Evolutionary conservation across 2,888 invertebrate species (phyloP), one percentile per base, ranked within the genome.

Genomic region (Phoenoteleia sp.): DNA sequence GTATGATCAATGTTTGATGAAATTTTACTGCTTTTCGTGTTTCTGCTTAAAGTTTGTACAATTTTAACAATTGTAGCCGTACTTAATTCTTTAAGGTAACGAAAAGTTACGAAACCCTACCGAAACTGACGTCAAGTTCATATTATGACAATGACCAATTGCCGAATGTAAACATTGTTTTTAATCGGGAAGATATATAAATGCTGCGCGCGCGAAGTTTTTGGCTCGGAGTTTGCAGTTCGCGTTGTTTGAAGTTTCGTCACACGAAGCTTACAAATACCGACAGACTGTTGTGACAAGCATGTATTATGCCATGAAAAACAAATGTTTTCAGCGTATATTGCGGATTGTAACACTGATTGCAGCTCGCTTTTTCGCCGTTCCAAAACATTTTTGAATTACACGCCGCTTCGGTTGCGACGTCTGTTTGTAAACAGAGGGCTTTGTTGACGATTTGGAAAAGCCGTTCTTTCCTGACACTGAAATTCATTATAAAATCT

Each of bases 171-270:
- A 77, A 77, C 67, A 77, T 39, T 27, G 54, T 23, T 67, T 81
- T 74, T 47, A 74, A 77, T 81, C 56, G 47, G 39, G 15, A 19
- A 45, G 76, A 83, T 49, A 60, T 69, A 66, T 69, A 79, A 84
- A 86, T 69, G 77, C 47, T 64, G 58, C 56, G 29, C 15, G 21
- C 25, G 75, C 71, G 45, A 49, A 79, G 89, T 89, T 91, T 91
- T 92, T 92, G 91, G 91, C 92, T 91, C 88, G 87, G 80, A 47
- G 76, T 82, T 86, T 86, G 89, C 88, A 89, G 91, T 91, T 91
- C 86, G 92, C 90, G 89, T 93, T 93, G 93, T 93, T 93, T 93
- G 93, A 93, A 93, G 93, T 93, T 90, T 91, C 92, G 91, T 93
- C 93, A 90, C 90, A 90, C 90, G 91, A 90, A 92, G 93, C 93